Percentiles rank a stretch among this genome's conserved stretches.
phyloP scores from a whole-genome alignment of 1,140 invertebrate species.

The Scylla paramamosain region DNA sequence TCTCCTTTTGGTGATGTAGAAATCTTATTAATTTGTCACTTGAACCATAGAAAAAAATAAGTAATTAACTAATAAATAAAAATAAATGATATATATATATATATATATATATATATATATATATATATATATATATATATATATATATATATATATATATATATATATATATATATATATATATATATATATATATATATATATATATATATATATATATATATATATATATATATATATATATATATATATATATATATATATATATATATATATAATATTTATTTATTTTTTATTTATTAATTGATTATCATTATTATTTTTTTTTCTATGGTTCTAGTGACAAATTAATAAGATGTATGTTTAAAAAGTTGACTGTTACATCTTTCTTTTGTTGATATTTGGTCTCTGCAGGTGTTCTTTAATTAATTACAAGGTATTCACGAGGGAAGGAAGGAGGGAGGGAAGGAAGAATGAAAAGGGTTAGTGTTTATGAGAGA shows the following conservation, averaged over 20 bases:
- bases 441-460: no score
- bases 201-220: slow-evolving; percentile 59
- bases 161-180: neutral
- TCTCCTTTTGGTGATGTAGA: neutral
- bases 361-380: neutral
- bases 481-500: no score
- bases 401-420: no score
- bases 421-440: no score
- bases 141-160: neutral
- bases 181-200: neutral
- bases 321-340: no score
- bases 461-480: no score
- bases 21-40: no score
- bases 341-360: no score
- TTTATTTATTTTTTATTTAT: neutral
- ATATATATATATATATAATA: slow-evolving; percentile 22
- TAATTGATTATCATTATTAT: no score
- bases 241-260: slow-evolving; percentile 61
- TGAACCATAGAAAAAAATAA: no score
- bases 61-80: neutral
- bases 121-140: slow-evolving; percentile 30
- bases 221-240: slow-evolving; percentile 61
- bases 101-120: slow-evolving; percentile 30
- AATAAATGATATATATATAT: neutral
- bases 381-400: neutral